These are phyloP conservation scores for Cephus runcator DNA, from an alignment of 2,888 invertebrate genomes.

Conservation along the genomic window DNA sequence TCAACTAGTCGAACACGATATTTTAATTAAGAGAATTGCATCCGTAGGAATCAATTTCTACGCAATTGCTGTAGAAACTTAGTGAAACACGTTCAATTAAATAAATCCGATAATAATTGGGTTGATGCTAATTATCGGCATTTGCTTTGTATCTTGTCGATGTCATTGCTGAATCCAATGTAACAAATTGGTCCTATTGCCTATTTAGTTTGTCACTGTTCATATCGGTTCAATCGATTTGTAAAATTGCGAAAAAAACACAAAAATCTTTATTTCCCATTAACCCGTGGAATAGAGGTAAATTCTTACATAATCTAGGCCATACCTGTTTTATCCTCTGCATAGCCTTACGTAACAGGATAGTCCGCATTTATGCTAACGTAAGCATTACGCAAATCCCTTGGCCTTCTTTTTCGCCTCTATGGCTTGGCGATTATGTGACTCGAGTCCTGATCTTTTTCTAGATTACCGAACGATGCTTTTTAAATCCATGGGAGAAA, in stretches of 20 bases:
- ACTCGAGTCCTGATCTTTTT: slow-evolving; percentile 7
- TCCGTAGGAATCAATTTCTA: not conserved
- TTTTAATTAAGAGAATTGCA: not conserved
- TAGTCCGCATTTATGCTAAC: not conserved
- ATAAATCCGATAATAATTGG: not conserved
- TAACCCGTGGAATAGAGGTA: not conserved
- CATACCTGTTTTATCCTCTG: not conserved
- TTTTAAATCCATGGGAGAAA: not conserved
- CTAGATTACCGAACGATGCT: not conserved
- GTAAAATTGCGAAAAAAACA: too few species aligned
- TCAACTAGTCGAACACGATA: not conserved
- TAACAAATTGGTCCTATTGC: not conserved
- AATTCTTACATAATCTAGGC: not conserved
- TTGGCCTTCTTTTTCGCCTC: slow-evolving; percentile 9
- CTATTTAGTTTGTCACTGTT: not conserved
- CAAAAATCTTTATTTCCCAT: too few species aligned
- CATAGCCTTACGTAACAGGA: not conserved
- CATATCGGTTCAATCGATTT: too few species aligned
- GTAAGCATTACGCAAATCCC: not conserved
- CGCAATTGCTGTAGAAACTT: not conserved
- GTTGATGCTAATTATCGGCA: not conserved
- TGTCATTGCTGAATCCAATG: not conserved
- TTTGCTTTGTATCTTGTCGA: not conserved
- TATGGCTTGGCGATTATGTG: slow-evolving; percentile 16
- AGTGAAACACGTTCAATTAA: not conserved